Base-by-base conservation (phyloP, 2,113 vertebrate species). In the Axis porcinus region DNA sequence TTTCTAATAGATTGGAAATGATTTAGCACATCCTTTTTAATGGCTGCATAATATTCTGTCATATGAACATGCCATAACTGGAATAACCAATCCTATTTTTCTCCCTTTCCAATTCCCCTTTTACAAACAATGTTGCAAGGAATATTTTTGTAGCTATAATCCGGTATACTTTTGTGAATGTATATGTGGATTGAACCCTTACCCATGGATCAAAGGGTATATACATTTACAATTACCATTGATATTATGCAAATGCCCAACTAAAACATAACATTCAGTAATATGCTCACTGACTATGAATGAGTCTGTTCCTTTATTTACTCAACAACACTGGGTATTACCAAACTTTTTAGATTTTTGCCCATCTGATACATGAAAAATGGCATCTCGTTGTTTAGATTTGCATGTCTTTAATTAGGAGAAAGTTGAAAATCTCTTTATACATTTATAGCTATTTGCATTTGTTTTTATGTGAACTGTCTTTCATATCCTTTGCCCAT, bases 401-500 rank as follows among this genome's bases (percentile, higher is more conserved):
- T 87, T 95, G 25, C 62, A 43, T 23, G 54, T 16, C 52, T 94
- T 87, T 94, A 62, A 88, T 91, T 84, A 85, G 52, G 94, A 82
- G 58, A 84, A 79, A 94, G 21, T 25, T 76, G 64, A 95, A 88
- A 58, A 95, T 43, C 86, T 96, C 94, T 96, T 93, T 86, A 64
- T n/a, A 70, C 60, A 74, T 33, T 90, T 91, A 76, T 91, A 54
- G 57, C 52, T 93, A 90, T 94, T 92, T 94, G 74, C 74, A 74
- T 94, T 91, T 90, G 12, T 94, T 87, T 91, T 95, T 67, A 28
- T 55, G n/a, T 57, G 54, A 92, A 50, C 47, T 60, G 19, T 11
- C n/a, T 96, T 97, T 97, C 76, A 94, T 93, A 88, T 94, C 94
- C 91, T 96, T 94, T 88, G 91, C 47, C 43, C 45, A 87, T 57